Percentiles rank a stretch among this genome's conserved stretches.
Conservation (phyloP, 2,888 invertebrate species). For the Callyntrura guangdongensis region DNA sequence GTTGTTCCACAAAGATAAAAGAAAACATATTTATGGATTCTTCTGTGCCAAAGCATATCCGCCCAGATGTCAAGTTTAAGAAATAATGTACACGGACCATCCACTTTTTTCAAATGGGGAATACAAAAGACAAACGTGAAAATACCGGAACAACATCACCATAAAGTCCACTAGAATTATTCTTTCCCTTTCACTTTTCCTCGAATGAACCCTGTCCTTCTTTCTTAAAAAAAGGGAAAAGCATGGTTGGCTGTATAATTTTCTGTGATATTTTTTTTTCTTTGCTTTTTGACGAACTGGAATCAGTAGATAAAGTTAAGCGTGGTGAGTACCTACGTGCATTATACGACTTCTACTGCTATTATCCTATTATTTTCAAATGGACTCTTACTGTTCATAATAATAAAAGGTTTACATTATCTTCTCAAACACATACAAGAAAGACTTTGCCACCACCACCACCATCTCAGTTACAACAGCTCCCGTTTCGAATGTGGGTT, state of each 20-base stretch:
- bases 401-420: conserved; percentile 12
- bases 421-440: background rate
- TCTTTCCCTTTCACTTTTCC: conserved; percentile 18
- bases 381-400: background rate
- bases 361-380: conserved; percentile 1
- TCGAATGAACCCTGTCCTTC: background rate
- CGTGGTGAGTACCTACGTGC: background rate
- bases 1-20: conserved; percentile 61
- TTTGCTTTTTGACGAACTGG: conserved; percentile 5
- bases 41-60: conserved; percentile 71
- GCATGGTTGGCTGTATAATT: background rate
- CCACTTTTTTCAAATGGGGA: conserved; percentile 5
- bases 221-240: background rate
- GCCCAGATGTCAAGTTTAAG: conserved; percentile 69
- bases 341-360: background rate
- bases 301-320: conserved; percentile 2
- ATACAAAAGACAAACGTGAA: conserved; percentile 60
- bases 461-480: background rate
- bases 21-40: conserved; percentile 73
- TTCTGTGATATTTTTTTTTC: background rate
- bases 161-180: conserved; percentile 67
- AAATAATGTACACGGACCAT: conserved; percentile 60
- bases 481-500: background rate
- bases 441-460: background rate
- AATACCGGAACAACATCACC: conserved; percentile 73